Percentiles rank a stretch among this genome's conserved stretches.
These are phyloP conservation scores for Corythornis madagascariensis DNA, from an alignment of 2,113 vertebrate species.

Conservation along the genomic window DNA sequence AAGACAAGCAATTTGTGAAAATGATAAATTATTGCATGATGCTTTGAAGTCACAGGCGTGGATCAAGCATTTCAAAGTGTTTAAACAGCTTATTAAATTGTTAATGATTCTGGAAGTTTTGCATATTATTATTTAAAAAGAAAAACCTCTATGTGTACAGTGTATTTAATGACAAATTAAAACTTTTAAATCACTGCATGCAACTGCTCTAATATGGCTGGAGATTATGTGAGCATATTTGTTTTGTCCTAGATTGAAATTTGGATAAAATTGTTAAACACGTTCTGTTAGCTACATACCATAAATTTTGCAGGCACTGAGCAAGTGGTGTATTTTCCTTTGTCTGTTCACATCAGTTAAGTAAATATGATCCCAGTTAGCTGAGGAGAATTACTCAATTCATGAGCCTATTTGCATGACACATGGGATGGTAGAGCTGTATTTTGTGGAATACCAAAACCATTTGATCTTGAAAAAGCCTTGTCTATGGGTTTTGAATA, in stretches of 20 bases:
- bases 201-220: conserved; percentile 48
- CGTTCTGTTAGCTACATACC: conserved; percentile 45
- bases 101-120: conserved; percentile 69
- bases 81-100: conserved; percentile 70
- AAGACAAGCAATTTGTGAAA: conserved; percentile 32
- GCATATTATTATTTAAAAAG: conserved; percentile 71
- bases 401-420: conserved; percentile 21
- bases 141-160: conserved; percentile 64
- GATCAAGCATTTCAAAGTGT: conserved; percentile 58
- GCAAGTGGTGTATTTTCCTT: conserved; percentile 48
- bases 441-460: neutral
- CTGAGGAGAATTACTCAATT: conserved; percentile 19
- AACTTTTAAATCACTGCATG: conserved; percentile 62
- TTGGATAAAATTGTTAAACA: conserved; percentile 64
- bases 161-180: conserved; percentile 74
- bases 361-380: conserved; percentile 52
- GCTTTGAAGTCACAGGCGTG: conserved; percentile 23
- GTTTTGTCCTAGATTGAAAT: conserved; percentile 72
- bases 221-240: conserved; percentile 74
- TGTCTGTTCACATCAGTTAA: conserved; percentile 61
- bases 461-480: conserved; percentile 28
- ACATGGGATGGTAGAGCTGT: conserved; percentile 18
- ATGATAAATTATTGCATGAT: neutral
- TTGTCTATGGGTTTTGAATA: neutral
- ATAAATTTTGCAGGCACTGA: conserved; percentile 55